These are phyloP conservation scores for Steatornis caripensis DNA, from an alignment of 2,113 vertebrate genomes.

Conservation along the genomic window DNA sequence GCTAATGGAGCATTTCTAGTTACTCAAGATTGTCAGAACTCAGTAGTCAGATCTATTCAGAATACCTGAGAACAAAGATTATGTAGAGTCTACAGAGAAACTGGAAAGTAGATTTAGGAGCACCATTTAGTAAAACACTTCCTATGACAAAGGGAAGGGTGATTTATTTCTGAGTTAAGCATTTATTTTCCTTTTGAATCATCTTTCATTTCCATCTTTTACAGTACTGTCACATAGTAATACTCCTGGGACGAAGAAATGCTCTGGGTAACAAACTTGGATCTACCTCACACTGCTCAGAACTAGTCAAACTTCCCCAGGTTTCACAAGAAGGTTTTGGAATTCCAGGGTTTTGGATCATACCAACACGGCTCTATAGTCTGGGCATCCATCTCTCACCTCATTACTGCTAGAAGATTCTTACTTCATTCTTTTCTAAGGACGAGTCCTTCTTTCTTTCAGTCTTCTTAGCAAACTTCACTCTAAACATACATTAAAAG, in stretches of 20 bases:
- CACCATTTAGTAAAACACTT: background rate
- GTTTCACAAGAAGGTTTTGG: background rate
- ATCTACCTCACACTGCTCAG: background rate
- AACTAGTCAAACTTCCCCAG: background rate
- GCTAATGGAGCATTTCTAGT: constrained; percentile 62
- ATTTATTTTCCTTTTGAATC: background rate
- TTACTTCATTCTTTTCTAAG: background rate
- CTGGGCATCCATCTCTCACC: background rate
- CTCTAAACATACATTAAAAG: background rate
- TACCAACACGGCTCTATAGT: background rate
- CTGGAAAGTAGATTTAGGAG: constrained; percentile 22
- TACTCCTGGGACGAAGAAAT: background rate
- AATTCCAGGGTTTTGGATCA: background rate
- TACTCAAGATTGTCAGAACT: constrained; percentile 24
- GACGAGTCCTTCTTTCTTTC: background rate
- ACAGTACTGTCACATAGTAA: background rate
- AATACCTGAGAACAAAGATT: constrained; percentile 50
- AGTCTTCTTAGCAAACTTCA: background rate
- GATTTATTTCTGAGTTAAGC: background rate
- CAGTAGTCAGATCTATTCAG: background rate
- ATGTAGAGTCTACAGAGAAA: background rate
- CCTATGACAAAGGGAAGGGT: background rate
- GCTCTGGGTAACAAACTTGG: background rate
- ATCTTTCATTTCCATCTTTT: background rate
- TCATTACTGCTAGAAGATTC: background rate